Conservation (phyloP, 2,888 invertebrate genomes). For the Archips xylosteana region DNA sequence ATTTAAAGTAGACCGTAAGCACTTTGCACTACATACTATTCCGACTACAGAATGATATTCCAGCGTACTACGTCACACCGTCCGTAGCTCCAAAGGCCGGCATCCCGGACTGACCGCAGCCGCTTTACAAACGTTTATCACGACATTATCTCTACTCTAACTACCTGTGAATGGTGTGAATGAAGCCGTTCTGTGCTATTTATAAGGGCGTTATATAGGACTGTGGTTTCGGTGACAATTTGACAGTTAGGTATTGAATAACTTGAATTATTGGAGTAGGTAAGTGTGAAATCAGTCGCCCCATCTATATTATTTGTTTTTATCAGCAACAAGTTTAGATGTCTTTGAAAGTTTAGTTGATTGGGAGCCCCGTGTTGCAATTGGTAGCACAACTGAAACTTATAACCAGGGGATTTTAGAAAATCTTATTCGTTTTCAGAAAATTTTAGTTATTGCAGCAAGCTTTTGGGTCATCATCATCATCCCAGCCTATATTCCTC, state of each 20-base stretch:
- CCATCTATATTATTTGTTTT: too few relatives aligned
- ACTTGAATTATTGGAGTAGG: background rate
- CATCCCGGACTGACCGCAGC: slow-evolving; percentile 60
- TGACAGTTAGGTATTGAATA: background rate
- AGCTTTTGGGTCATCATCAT: too few relatives aligned
- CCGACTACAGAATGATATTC: slow-evolving; percentile 38
- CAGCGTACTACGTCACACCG: slow-evolving; percentile 53
- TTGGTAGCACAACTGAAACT: too few relatives aligned
- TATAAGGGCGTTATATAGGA: slow-evolving; percentile 13
- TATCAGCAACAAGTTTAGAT: too few relatives aligned
- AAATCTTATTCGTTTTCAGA: too few relatives aligned
- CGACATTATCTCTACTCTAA: slow-evolving; percentile 50
- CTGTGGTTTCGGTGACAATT: slow-evolving; percentile 5
- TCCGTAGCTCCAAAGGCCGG: slow-evolving; percentile 60
- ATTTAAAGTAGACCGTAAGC: background rate
- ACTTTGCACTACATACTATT: background rate
- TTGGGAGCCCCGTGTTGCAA: too few relatives aligned
- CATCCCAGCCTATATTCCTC: too few relatives aligned
- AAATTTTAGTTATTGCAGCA: too few relatives aligned
- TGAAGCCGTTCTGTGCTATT: slow-evolving; percentile 25
- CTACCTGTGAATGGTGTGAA: slow-evolving; percentile 33
- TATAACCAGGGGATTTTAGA: too few relatives aligned
- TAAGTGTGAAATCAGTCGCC: background rate
- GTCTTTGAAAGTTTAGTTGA: too few relatives aligned
- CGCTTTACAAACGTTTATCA: slow-evolving; percentile 66